Evolutionary conservation across 2,888 invertebrate species (phyloP).

Genomic region (Trissolcus japonicus): DNA sequence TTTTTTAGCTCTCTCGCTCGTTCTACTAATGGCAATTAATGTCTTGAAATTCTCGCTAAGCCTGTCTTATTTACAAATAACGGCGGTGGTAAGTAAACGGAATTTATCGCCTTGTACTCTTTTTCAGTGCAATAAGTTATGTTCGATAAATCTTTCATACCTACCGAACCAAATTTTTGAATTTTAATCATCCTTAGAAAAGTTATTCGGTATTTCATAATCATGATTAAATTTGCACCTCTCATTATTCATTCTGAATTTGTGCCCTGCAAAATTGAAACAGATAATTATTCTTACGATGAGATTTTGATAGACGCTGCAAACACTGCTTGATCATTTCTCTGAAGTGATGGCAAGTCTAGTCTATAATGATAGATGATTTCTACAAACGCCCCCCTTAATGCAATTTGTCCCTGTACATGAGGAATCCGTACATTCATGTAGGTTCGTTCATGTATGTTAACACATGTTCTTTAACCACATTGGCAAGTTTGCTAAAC

Average conservation of each 20-base stretch:
- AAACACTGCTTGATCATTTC: slow-evolving; percentile 4
- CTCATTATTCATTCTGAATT: too few species aligned
- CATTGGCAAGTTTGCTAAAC: slow-evolving; percentile 61
- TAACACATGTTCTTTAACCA: slow-evolving; percentile 53
- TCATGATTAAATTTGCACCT: too few species aligned
- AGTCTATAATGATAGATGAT: slow-evolving; percentile 7
- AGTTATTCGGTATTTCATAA: background rate
- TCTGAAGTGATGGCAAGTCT: background rate
- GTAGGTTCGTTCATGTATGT: slow-evolving; percentile 40
- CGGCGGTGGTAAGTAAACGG: background rate
- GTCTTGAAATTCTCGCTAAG: slow-evolving; percentile 8
- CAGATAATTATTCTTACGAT: background rate
- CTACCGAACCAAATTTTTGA: background rate
- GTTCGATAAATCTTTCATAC: slow-evolving; percentile 29
- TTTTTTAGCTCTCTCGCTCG: slow-evolving; percentile 21
- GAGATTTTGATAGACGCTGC: slow-evolving; percentile 1
- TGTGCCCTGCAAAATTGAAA: too few species aligned
- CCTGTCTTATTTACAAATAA: slow-evolving; percentile 28
- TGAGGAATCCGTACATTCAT: slow-evolving; percentile 34
- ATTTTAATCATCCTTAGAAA: too few species aligned
- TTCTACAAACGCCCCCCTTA: slow-evolving; percentile 8
- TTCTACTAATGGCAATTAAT: slow-evolving; percentile 39
- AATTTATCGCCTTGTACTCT: slow-evolving; percentile 7
- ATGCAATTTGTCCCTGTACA: slow-evolving; percentile 25
- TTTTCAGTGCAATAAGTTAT: slow-evolving; percentile 16